Conservation (phyloP, 2,113 vertebrate species). For the Crotophaga sulcirostris region DNA sequence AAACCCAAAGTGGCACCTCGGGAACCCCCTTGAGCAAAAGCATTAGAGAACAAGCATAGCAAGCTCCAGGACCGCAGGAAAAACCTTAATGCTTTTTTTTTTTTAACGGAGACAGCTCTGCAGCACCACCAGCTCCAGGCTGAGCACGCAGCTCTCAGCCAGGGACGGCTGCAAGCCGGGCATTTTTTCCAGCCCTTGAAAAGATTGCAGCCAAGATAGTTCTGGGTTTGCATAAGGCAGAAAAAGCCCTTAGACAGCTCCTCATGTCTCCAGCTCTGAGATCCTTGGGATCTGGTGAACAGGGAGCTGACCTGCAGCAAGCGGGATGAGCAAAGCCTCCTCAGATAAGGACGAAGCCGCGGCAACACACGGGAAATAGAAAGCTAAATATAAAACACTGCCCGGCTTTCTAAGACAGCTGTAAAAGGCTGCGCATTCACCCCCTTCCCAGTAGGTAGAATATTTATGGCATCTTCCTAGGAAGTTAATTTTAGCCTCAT, state of each 20-base stretch:
- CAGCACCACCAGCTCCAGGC: neutral
- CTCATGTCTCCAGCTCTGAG: neutral
- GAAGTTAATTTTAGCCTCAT: constrained; percentile 34
- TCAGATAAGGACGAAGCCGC: neutral
- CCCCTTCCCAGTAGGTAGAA: neutral
- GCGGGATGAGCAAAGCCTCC: neutral
- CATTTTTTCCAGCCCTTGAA: neutral
- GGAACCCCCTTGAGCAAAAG: neutral
- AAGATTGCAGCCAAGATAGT: neutral
- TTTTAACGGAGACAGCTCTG: neutral
- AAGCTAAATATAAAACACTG: constrained; percentile 41
- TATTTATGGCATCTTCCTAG: neutral
- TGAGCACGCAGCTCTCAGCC: neutral
- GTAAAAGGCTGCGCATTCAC: neutral
- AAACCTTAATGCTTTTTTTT: fast-evolving
- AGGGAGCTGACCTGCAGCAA: neutral
- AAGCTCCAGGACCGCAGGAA: neutral
- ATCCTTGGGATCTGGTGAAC: neutral
- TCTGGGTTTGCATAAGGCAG: neutral
- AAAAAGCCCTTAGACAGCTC: neutral
- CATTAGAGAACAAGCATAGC: fast-evolving
- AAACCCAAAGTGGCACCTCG: fast-evolving
- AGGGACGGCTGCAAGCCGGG: neutral
- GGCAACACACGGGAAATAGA: neutral
- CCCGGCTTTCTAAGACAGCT: neutral